Percentiles rank a stretch among this genome's conserved stretches.
phyloP scores from a whole-genome alignment of 2,113 vertebrate genomes.

The Onychostoma macrolepis region DNA sequence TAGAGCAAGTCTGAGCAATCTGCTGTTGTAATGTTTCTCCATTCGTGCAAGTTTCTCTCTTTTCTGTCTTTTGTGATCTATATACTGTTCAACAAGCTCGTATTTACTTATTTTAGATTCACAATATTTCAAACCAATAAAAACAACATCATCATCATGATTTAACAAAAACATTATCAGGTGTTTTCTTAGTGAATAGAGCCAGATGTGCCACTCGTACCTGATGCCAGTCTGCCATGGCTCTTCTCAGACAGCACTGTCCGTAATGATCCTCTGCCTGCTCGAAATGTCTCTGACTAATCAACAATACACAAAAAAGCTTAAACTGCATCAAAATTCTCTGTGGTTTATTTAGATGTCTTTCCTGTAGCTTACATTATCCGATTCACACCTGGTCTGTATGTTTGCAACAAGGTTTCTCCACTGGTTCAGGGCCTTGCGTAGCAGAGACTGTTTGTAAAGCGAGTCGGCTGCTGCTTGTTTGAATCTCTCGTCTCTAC shows the following conservation, averaged over 20 bases:
- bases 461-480: constrained; percentile 68
- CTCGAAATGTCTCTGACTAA: constrained; percentile 66
- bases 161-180: neutral
- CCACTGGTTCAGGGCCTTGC: constrained; percentile 75
- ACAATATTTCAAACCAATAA: neutral
- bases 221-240: constrained; percentile 72
- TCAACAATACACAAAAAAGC: constrained; percentile 8
- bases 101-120: constrained; percentile 56
- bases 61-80: constrained; percentile 65
- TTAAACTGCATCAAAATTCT: neutral
- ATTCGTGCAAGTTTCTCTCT: constrained; percentile 57
- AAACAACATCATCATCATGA: constrained; percentile 6
- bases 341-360: neutral
- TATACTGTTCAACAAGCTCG: constrained; percentile 66
- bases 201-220: constrained; percentile 55
- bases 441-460: constrained; percentile 63
- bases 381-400: constrained; percentile 61
- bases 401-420: constrained; percentile 67
- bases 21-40: constrained; percentile 60
- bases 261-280: constrained; percentile 64
- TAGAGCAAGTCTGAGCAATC: constrained; percentile 62
- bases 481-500: constrained; percentile 69
- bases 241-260: constrained; percentile 56
- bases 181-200: neutral
- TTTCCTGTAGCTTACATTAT: neutral